A percentile compares a stretch with the other conserved stretches of the same genome.
Evolutionary conservation across 2,888 invertebrate genomes (phyloP).

Genomic region (Euphydryas editha): DNA sequence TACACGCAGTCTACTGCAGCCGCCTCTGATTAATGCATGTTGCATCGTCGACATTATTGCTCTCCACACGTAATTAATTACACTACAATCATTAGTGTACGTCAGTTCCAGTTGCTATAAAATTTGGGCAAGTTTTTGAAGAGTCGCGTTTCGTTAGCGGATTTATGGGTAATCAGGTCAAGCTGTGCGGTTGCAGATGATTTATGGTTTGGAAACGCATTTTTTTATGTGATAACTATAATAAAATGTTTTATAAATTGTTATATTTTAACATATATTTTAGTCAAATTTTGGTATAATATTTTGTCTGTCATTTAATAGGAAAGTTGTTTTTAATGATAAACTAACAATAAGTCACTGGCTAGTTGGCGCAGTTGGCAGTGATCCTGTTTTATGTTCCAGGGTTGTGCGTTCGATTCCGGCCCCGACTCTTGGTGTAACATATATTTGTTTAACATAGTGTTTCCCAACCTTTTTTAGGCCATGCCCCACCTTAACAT

Average conservation of each 20-base stretch:
- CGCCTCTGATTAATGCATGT: slow-evolving; percentile 40
- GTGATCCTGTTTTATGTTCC: too few relatives aligned
- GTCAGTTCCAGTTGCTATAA: slow-evolving; percentile 25
- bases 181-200: neutral
- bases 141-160: neutral
- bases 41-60: slow-evolving; percentile 35
- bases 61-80: slow-evolving; percentile 40
- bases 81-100: slow-evolving; percentile 34
- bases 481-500: too few relatives aligned
- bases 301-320: too few relatives aligned
- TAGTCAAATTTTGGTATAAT: too few relatives aligned
- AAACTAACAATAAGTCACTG: too few relatives aligned
- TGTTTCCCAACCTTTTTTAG: too few relatives aligned
- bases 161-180: neutral
- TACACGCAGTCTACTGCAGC: slow-evolving; percentile 30
- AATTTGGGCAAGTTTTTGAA: slow-evolving; percentile 12
- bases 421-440: too few relatives aligned
- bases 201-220: neutral
- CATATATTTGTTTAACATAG: too few relatives aligned
- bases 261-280: neutral
- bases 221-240: neutral
- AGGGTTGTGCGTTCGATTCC: too few relatives aligned
- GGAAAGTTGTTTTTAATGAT: too few relatives aligned
- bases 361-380: too few relatives aligned
- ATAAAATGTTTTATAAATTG: neutral